Conservation (phyloP, 1,140 invertebrate species). For the Whitmania pigra region DNA sequence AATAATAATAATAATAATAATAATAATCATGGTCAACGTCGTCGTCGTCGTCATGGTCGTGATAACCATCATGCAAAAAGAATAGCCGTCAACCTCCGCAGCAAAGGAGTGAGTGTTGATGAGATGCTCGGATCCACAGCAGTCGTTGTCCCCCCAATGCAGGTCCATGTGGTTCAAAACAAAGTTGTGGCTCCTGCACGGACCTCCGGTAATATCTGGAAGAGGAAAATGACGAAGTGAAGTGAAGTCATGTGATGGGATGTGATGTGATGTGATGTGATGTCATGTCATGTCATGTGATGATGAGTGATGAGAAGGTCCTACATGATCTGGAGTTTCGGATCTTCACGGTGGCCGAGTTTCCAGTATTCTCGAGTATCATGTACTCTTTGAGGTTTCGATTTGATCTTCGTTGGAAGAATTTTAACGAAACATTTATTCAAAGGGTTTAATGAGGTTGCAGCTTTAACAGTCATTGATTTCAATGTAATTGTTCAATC, state of each 20-base stretch:
- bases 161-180: constrained; percentile 42
- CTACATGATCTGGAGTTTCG: constrained; percentile 12
- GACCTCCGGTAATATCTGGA: constrained; percentile 20
- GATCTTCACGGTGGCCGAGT: constrained; percentile 6
- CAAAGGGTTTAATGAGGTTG: too few species aligned
- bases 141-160: constrained; percentile 41
- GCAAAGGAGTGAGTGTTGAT: constrained; percentile 71
- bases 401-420: too few species aligned
- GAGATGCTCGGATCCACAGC: constrained; percentile 43
- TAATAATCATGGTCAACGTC: not conserved
- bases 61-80: not conserved
- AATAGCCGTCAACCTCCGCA: constrained; percentile 55
- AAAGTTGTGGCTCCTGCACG: constrained; percentile 27
- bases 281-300: not conserved
- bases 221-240: not conserved
- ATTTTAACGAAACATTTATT: too few species aligned
- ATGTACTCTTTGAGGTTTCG: constrained; percentile 7
- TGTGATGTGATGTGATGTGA: not conserved
- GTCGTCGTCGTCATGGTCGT: not conserved
- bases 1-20: not conserved
- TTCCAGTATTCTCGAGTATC: constrained; percentile 13
- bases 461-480: too few species aligned
- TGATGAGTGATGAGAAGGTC: too few species aligned
- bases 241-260: not conserved
- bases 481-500: too few species aligned